Conservation (phyloP, 2,113 vertebrate species). For the Herpetotheres cachinnans region DNA sequence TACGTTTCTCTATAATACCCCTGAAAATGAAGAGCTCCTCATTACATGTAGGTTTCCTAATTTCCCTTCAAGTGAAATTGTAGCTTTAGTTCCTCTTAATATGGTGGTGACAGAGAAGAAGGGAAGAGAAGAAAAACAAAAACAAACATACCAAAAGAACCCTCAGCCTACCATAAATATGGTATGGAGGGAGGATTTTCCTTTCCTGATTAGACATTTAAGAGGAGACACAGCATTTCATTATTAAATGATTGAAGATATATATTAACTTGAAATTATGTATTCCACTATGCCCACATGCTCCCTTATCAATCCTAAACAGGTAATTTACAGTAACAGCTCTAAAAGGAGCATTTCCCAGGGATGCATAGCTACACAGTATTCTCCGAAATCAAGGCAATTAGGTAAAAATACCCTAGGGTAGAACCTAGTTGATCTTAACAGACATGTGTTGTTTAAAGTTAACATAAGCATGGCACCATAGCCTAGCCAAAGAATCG, state of each 20-base stretch:
- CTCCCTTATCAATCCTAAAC: not conserved
- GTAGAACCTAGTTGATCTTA: not conserved
- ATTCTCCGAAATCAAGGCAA: not conserved
- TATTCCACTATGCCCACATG: not conserved
- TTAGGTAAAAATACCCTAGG: not conserved
- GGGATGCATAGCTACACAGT: not conserved
- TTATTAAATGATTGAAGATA: not conserved
- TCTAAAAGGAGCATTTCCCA: conserved; percentile 1
- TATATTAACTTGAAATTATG: not conserved
- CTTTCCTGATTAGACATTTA: conserved; percentile 13
- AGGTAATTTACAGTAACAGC: not conserved
- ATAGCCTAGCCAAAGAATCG: not conserved
- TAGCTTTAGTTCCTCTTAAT: not conserved
- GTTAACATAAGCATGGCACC: not conserved
- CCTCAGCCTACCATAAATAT: not conserved
- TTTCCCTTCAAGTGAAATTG: not conserved
- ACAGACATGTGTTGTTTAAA: not conserved
- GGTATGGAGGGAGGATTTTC: not conserved
- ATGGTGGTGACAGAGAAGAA: not conserved
- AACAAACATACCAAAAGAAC: not conserved
- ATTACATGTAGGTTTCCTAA: not conserved
- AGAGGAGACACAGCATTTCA: not conserved
- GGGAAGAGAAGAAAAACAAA: not conserved
- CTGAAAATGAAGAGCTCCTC: not conserved
- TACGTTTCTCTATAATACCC: not conserved